Evolutionary conservation across 2,797 vertebrate genomes (phyloP).

Genomic region (Gymnothorax javanicus): DNA sequence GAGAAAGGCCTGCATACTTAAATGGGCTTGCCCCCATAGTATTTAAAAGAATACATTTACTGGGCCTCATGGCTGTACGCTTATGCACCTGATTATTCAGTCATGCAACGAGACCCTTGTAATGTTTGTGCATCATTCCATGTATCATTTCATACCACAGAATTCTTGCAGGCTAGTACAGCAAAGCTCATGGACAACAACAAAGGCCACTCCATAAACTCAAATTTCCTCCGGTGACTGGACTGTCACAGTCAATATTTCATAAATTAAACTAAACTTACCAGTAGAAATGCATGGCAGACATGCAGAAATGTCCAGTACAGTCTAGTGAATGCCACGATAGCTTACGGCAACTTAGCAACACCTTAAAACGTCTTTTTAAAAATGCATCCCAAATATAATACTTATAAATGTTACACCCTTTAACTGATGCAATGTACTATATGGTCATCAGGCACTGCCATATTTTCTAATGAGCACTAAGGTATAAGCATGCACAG

Average conservation of each 20-base stretch:
- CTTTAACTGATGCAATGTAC: slow-evolving; percentile 50
- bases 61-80: neutral
- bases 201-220: neutral
- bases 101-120: neutral
- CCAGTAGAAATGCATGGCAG: neutral
- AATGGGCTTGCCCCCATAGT: too few species aligned
- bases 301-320: neutral
- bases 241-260: neutral
- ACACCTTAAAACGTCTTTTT: neutral
- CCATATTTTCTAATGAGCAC: slow-evolving; percentile 49
- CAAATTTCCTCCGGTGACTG: neutral
- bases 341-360: neutral
- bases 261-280: neutral
- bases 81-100: neutral
- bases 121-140: neutral
- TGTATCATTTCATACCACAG: neutral
- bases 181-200: neutral
- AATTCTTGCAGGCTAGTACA: neutral
- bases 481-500: slow-evolving; percentile 23
- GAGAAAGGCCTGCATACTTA: neutral
- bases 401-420: neutral
- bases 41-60: neutral
- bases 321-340: neutral
- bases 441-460: slow-evolving; percentile 57
- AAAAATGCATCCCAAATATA: neutral